phyloP scores from a whole-genome alignment of 2,113 vertebrate species.

The Coryphaenoides rupestris region DNA sequence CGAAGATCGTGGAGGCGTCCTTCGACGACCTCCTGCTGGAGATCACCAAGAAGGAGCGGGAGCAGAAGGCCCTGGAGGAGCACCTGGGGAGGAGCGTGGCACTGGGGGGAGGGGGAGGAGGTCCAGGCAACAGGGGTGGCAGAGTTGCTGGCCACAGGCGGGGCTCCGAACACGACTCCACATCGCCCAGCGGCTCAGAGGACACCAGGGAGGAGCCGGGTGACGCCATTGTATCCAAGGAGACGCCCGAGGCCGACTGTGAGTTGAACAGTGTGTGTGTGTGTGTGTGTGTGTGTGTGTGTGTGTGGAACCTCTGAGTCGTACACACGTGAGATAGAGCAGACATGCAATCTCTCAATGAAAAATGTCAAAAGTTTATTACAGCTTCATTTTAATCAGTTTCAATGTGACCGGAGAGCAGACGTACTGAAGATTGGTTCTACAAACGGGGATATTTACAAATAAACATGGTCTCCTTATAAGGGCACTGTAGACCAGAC shows the following conservation, averaged over 20 bases:
- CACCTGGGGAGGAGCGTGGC: constrained; percentile 22
- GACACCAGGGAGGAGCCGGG: constrained; percentile 35
- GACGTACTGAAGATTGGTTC: too few relatives aligned
- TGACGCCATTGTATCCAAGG: constrained; percentile 2
- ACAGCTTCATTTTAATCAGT: too few relatives aligned
- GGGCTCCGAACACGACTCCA: constrained; percentile 43
- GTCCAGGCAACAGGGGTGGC: constrained; percentile 1
- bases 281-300: too few relatives aligned
- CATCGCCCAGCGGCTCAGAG: constrained; percentile 55
- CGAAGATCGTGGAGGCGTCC: constrained; percentile 74
- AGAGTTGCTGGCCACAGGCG: constrained; percentile 1
- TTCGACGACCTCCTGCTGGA: constrained; percentile 76
- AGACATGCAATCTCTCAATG: too few relatives aligned
- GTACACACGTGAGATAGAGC: too few relatives aligned
- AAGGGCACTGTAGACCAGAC: too few relatives aligned
- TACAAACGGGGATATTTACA: too few relatives aligned
- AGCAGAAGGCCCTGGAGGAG: constrained; percentile 59
- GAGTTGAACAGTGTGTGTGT: constrained; percentile 20
- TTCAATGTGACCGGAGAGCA: too few relatives aligned
- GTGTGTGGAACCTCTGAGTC: too few relatives aligned
- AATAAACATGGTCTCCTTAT: too few relatives aligned
- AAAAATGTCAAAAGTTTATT: too few relatives aligned
- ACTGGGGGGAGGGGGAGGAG: not conserved
- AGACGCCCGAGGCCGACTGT: constrained; percentile 2
- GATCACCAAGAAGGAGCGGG: constrained; percentile 70